Evolutionary conservation across 2,113 vertebrate species (phyloP).

Genomic region (Oenanthe melanoleuca): DNA sequence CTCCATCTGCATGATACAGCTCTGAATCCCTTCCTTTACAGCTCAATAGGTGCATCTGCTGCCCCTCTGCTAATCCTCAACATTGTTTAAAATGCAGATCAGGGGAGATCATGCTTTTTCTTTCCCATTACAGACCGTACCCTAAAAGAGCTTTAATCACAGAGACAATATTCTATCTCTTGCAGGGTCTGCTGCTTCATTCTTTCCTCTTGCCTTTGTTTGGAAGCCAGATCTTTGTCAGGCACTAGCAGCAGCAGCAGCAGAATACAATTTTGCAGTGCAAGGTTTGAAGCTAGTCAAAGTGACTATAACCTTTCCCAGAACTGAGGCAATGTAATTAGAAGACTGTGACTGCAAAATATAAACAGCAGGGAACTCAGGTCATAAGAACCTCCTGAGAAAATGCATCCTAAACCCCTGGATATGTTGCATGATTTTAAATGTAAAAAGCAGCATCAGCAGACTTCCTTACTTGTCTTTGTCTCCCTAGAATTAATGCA

Average conservation of each 20-base stretch:
- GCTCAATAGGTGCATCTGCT: slow-evolving; percentile 65
- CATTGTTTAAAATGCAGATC: slow-evolving; percentile 65
- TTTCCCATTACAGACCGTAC: not conserved
- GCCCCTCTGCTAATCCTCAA: slow-evolving; percentile 51
- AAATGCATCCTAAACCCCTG: not conserved
- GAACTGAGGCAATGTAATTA: not conserved
- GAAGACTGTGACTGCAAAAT: not conserved
- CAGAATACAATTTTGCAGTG: not conserved
- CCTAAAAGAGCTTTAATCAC: slow-evolving; percentile 49
- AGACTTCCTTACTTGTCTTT: slow-evolving; percentile 26
- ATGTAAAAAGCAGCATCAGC: slow-evolving; percentile 49
- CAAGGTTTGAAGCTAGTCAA: not conserved
- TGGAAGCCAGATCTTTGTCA: slow-evolving; percentile 20
- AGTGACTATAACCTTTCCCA: not conserved
- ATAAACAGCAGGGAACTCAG: not conserved
- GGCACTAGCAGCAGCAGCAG: not conserved
- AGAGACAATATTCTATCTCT: slow-evolving; percentile 20
- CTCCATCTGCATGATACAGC: slow-evolving; percentile 44
- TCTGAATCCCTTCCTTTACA: slow-evolving; percentile 19
- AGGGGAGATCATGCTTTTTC: slow-evolving; percentile 22
- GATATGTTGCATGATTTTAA: not conserved
- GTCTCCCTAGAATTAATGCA: slow-evolving; percentile 29
- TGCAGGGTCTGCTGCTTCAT: slow-evolving; percentile 33
- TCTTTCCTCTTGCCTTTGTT: slow-evolving; percentile 50
- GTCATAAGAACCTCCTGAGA: not conserved